A percentile compares a stretch with the other conserved stretches of the same genome.
phyloP scores from a whole-genome alignment of 1,140 invertebrate genomes.

The Lordiphosa mommai region DNA sequence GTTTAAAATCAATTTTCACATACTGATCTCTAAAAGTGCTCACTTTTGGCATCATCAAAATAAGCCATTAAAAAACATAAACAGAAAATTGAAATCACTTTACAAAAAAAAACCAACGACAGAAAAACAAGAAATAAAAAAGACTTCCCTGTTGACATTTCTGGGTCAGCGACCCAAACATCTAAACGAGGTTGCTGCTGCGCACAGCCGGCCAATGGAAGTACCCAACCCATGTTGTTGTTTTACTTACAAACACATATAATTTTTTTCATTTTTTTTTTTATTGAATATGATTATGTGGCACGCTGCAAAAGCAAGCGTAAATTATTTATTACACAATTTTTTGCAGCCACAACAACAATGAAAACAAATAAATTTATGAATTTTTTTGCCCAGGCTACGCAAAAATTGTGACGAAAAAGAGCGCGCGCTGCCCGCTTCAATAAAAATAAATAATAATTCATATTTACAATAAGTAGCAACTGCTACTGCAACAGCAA shows the following conservation, averaged over 20 bases:
- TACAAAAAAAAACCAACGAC: background rate
- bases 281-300: conserved; percentile 77
- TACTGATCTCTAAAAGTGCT: background rate
- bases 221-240: conserved; percentile 39
- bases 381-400: conserved; percentile 37
- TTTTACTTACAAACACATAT: conserved; percentile 14
- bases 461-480: conserved; percentile 63
- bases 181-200: conserved; percentile 19
- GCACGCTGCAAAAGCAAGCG: conserved; percentile 71
- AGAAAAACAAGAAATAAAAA: conserved; percentile 41
- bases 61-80: background rate
- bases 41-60: background rate
- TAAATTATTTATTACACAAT: conserved; percentile 76
- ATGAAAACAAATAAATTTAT: conserved; percentile 57
- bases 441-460: conserved; percentile 74
- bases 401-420: conserved; percentile 51
- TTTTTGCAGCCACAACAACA: conserved; percentile 41
- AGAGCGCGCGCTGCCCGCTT: conserved; percentile 39
- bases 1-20: too few species aligned
- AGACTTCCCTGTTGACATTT: conserved; percentile 77
- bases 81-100: background rate
- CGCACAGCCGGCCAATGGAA: conserved; percentile 4
- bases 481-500: conserved; percentile 16
- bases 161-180: conserved; percentile 78
- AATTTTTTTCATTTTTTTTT: too few species aligned